Conservation (phyloP, 23 tunicate species). For the Styela clava region DNA sequence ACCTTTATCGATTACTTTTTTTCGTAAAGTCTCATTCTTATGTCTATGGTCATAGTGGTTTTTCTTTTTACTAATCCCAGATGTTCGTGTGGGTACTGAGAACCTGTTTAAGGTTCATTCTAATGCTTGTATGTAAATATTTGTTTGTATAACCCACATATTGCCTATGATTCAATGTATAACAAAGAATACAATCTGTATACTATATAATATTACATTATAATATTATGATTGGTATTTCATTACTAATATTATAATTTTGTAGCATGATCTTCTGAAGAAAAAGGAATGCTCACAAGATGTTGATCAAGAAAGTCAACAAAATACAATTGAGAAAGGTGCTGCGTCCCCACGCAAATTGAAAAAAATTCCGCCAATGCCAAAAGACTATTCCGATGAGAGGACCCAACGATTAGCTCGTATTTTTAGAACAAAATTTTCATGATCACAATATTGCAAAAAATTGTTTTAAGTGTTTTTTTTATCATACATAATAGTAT, state of each 20-base stretch:
- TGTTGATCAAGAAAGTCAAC: neutral
- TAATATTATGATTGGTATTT: neutral
- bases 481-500: too few species aligned
- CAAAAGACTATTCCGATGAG: constrained; percentile 33
- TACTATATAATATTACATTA: neutral
- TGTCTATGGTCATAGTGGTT: too few species aligned
- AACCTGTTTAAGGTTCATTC: neutral
- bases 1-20: neutral
- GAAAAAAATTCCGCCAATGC: constrained; percentile 12
- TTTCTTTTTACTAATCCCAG: neutral
- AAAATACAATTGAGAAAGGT: neutral
- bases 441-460: constrained; percentile 4
- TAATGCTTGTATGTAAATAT: neutral
- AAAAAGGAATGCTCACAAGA: constrained; percentile 3
- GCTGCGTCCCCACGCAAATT: neutral
- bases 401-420: constrained; percentile 68
- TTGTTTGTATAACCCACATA: neutral
- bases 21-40: too few species aligned
- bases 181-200: neutral
- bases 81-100: too few species aligned
- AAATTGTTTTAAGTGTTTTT: neutral
- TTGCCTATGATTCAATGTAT: neutral
- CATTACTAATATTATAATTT: neutral
- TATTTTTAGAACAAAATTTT: constrained; percentile 61
- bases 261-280: constrained; percentile 28